phyloP scores from a whole-genome alignment of 2,888 invertebrate species.

The Congeria kusceri region DNA sequence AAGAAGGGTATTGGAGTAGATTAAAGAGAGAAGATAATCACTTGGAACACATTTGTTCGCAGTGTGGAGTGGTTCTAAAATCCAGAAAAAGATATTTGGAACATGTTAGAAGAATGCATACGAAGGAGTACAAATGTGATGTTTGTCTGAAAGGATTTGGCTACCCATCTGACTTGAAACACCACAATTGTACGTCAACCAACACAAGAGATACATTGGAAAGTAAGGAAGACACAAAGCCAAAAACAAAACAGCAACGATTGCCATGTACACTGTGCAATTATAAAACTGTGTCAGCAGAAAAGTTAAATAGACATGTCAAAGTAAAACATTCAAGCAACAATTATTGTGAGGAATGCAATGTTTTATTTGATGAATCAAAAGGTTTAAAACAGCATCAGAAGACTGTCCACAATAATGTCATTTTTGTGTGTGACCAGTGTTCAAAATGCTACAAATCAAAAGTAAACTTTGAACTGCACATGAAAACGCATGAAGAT shows the following conservation, averaged over 20 bases:
- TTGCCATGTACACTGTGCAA: conserved; percentile 66
- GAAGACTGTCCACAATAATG: conserved; percentile 62
- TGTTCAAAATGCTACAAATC: conserved; percentile 78
- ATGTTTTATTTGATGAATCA: conserved; percentile 70
- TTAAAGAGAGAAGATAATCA: conserved; percentile 42
- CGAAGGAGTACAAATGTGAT: conserved; percentile 51
- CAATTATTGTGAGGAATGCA: conserved; percentile 73
- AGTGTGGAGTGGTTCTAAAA: conserved; percentile 52
- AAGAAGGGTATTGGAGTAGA: conserved; percentile 54
- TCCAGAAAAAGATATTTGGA: conserved; percentile 56
- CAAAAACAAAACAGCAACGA: conserved; percentile 27
- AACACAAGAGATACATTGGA: conserved; percentile 1
- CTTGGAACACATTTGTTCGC: conserved; percentile 40
- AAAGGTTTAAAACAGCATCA: conserved; percentile 73
- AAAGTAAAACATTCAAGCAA: conserved; percentile 67
- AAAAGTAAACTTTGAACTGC: conserved; percentile 63
- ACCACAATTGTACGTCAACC: conserved; percentile 62
- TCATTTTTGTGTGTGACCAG: conserved; percentile 73
- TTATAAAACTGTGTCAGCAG: conserved; percentile 64
- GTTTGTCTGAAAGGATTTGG: conserved; percentile 57
- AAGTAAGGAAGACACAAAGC: conserved; percentile 16
- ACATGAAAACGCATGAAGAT: conserved; percentile 73
- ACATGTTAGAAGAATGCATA: conserved; percentile 53
- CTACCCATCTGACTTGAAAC: conserved; percentile 58
- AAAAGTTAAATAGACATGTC: conserved; percentile 68